Evolutionary conservation across 2,113 vertebrate species (phyloP), one percentile per base, ranked within the genome.

Genomic region (Oplegnathus fasciatus): DNA sequence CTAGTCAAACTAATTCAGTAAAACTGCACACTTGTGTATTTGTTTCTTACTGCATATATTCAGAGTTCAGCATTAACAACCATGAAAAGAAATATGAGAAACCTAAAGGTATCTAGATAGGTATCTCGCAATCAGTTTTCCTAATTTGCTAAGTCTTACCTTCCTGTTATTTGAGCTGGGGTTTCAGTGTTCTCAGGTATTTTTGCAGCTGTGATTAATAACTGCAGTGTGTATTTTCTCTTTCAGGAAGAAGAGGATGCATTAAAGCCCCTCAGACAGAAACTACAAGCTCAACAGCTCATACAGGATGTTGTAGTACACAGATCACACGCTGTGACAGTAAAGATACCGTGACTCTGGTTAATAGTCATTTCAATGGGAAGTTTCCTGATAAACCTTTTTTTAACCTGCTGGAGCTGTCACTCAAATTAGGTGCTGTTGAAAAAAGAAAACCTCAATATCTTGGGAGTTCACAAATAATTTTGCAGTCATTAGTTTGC

Each of bases 401-500:
- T 75, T 75, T 68, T 52, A 69, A 87, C 87, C 81, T 87, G 75
- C 70, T 57, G 34, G 42, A 78, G 55, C 88, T 57, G 72, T 73
- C 87, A 86, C 61, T 89, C 88, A 84, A 65, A 86, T 71, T 48
- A 78, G 85, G 78, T 86, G 46, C 44, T 42, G 77, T 2, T 14
- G 44, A 73, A 74, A 58, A n/a, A n/a, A 28, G 9, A 72, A 84
- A 76, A 34, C 52, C 68, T 78, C 76, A 83, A 86, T 79, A 81
- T 82, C 83, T 73, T 1, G 48, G 55, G 83, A 86, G 75, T 77
- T 89, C 72, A 77, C 80, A 89, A 90, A 92, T 87, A 78, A 84
- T 91, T 86, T 90, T 91, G 83, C 84, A 88, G 84, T 87, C 87
- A 91, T 94, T 92, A 89, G 90, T 93, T 91, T 91, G 86, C 88